phyloP scores from a whole-genome alignment of 2,113 vertebrate species.

The Oceanites oceanicus region DNA sequence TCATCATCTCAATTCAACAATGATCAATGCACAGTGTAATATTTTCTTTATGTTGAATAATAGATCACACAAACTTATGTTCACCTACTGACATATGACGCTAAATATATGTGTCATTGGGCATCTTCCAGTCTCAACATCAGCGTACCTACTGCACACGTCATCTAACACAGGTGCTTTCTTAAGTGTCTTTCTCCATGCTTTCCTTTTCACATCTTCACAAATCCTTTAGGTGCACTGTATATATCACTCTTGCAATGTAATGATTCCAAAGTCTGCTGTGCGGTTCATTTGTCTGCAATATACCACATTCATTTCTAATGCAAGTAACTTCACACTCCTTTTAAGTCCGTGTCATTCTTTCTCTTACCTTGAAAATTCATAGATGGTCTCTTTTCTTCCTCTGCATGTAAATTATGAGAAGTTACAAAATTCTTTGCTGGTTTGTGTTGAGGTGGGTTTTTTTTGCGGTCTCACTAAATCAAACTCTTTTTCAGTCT shows the following conservation, averaged over 20 bases:
- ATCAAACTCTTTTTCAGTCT: not conserved
- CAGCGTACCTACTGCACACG: fast-evolving
- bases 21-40: not conserved
- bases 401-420: not conserved
- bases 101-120: not conserved
- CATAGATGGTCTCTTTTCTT: not conserved
- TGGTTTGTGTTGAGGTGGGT: not conserved
- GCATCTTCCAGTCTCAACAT: not conserved
- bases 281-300: not conserved
- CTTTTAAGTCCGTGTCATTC: not conserved
- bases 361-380: not conserved
- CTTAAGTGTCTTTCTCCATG: not conserved
- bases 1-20: not conserved
- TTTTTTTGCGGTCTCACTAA: not conserved
- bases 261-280: not conserved
- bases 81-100: not conserved
- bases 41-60: not conserved
- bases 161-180: not conserved
- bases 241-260: not conserved
- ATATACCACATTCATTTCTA: not conserved
- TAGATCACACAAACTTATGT: not conserved
- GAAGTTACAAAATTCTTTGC: not conserved
- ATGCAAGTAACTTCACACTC: not conserved
- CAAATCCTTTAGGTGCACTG: not conserved
- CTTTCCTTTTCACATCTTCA: not conserved